Base-by-base conservation (phyloP, 2,113 vertebrate species). In the Hiodon alosoides region DNA sequence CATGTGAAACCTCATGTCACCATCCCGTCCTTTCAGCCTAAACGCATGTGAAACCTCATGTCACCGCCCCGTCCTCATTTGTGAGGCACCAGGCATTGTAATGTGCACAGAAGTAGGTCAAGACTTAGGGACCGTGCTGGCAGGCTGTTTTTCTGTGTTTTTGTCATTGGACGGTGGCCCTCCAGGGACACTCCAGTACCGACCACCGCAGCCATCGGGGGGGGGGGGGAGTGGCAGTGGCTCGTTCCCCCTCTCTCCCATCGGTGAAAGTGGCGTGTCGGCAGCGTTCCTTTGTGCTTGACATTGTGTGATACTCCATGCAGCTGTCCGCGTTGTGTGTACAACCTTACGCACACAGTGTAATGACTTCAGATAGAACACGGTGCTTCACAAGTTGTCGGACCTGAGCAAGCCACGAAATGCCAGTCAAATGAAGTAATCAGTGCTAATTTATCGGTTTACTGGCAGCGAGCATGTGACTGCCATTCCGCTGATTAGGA, bases 51-150 rank as follows among this genome's bases (percentile, higher is more conserved):
- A n/a, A n/a, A n/a, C n/a, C n/a, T 57, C 54, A 10, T 57, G 54
- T 57, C 54, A 57, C 5, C 54, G 2, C 54, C 54, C 31, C 65
- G 6, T 31, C 8, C 16, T 17, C 65, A 14, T 72, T 52, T 9
- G 50, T 1, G 14, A 75, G 3, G 31, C 4, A 6, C 52, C 65
- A 50, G 73, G n/a, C 61, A 54, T 31, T 68, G 66, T 75, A 55
- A 46, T 47, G 47, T 54, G 48, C 4, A 11, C 31, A 68, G 60
- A 75, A 75, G 73, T 75, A 68, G 73, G 73, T 75, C 73, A 69
- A 59, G 47, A 5, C 8, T 46, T 10, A 68, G 64, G 59, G 46
- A 50, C 72, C 51, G 52, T 4, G n/a, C 6, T 31, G 11, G 14
- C 10, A 51, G 11, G 17, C 50, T n/a, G 17, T 14, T 5, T 72